Conservation (phyloP, 2,113 vertebrate genomes). For the Vanacampus margaritifer region DNA sequence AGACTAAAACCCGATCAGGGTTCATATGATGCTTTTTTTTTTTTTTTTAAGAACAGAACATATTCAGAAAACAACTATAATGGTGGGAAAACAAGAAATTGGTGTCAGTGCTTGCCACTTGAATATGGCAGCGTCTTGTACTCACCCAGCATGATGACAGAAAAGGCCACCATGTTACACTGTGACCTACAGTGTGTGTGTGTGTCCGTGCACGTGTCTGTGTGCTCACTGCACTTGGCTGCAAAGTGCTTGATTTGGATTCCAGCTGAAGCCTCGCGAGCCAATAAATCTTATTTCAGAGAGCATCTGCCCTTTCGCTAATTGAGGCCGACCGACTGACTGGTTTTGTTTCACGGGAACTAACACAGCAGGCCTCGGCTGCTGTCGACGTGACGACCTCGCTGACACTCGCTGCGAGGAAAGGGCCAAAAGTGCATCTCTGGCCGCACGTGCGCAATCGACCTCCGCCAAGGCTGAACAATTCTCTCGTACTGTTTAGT, state of each 20-base stretch:
- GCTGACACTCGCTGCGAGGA: not conserved
- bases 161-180: not conserved
- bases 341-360: slow-evolving; percentile 3
- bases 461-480: not conserved
- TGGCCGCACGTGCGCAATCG: not conserved
- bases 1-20: not conserved
- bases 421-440: not conserved
- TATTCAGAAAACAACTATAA: not conserved
- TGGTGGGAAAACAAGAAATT: not conserved
- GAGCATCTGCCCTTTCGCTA: slow-evolving; percentile 46
- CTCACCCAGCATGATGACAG: not conserved
- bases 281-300: slow-evolving; percentile 31
- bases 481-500: not conserved
- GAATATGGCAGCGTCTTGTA: not conserved
- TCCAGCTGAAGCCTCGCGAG: slow-evolving; percentile 27
- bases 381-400: not conserved
- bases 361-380: not conserved
- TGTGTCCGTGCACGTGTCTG: no score
- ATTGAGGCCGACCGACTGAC: slow-evolving; percentile 11
- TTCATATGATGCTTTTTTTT: not conserved
- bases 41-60: not conserved
- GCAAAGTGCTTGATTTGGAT: slow-evolving; percentile 23
- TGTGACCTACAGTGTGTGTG: not conserved
- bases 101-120: not conserved
- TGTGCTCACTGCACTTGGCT: not conserved